Conservation (phyloP, 2,888 invertebrate species). For the Strigamia maritima region DNA sequence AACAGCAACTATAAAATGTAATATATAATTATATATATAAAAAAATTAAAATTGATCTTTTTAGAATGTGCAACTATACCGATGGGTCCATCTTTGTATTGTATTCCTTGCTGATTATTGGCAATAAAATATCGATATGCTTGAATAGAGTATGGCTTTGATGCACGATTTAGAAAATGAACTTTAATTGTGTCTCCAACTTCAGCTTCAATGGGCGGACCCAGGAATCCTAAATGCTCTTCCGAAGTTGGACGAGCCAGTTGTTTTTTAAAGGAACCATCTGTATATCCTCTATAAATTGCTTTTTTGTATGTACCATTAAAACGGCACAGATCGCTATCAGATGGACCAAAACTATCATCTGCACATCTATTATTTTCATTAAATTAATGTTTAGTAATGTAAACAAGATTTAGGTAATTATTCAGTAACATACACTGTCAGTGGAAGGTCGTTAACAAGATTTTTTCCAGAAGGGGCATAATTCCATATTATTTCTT, state of each 20-base stretch:
- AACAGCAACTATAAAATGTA: not conserved
- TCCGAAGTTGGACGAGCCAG: conserved; percentile 16
- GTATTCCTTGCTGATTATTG: not conserved
- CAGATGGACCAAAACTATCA: not conserved
- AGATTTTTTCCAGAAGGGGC: not conserved
- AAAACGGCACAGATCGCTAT: not conserved
- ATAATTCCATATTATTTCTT: conserved; percentile 8
- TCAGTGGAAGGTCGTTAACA: too few relatives aligned
- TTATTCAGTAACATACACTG: too few relatives aligned
- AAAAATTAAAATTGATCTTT: too few relatives aligned
- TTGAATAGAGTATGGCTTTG: conserved; percentile 31
- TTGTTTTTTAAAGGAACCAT: conserved; percentile 40
- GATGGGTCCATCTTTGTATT: not conserved
- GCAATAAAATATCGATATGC: conserved; percentile 13
- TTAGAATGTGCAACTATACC: too few relatives aligned
- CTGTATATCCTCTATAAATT: conserved; percentile 43
- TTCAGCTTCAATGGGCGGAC: conserved; percentile 48
- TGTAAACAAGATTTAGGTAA: too few relatives aligned
- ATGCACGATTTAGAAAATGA: conserved; percentile 43
- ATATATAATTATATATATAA: too few relatives aligned
- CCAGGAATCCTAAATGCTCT: conserved; percentile 44
- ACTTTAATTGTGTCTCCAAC: conserved; percentile 47
- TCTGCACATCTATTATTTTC: not conserved
- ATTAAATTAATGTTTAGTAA: not conserved
- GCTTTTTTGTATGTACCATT: conserved; percentile 43